Evolutionary conservation across 2,888 invertebrate genomes (phyloP).

Genomic region (Sicus ferrugineus): DNA sequence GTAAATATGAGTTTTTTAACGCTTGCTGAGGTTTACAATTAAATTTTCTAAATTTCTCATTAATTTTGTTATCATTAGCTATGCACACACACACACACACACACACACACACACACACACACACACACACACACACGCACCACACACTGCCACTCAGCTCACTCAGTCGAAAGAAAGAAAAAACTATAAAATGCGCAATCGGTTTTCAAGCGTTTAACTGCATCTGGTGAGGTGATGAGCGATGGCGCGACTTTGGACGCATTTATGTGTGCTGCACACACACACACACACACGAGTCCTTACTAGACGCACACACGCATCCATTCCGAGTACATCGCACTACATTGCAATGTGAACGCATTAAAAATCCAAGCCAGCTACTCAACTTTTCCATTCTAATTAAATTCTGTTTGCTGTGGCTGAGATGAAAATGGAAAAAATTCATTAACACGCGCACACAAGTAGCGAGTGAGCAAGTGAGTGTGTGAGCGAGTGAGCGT

Average conservation of each 20-base stretch:
- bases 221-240: not conserved
- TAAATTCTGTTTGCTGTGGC: slow-evolving; percentile 1
- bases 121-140: not conserved
- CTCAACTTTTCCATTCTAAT: not conserved
- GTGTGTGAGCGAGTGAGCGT: not conserved
- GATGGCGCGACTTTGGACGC: not conserved
- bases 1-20: no score
- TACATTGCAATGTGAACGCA: no score
- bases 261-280: no score
- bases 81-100: not conserved
- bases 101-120: not conserved
- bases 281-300: no score
- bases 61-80: no score
- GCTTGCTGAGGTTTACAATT: no score
- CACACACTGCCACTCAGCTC: no score
- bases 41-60: no score
- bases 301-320: no score
- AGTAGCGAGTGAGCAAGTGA: not conserved
- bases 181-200: not conserved
- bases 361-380: no score
- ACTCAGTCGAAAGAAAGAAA: not conserved
- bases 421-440: not conserved
- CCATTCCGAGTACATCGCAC: not conserved
- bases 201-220: not conserved
- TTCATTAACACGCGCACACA: not conserved